Base-by-base conservation (phyloP, 2,113 vertebrate genomes). In the Pardalotus punctatus region DNA sequence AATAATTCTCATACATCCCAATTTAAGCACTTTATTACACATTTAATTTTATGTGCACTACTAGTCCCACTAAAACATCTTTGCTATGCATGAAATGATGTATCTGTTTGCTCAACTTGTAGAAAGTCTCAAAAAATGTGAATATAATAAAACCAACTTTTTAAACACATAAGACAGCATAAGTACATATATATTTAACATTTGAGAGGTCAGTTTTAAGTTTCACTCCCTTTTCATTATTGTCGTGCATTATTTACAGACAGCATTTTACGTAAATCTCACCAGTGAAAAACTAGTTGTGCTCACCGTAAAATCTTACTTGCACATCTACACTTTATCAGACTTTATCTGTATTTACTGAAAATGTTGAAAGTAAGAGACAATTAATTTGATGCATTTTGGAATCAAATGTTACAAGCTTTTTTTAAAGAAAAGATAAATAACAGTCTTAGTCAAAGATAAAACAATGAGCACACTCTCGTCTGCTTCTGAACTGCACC, bases 31-130 rank as follows among this genome's bases (percentile, higher is more conserved):
- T 57, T 84, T 14, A 70, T 53, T 50, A 71, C 38, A 57, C 8
- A 31, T 56, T 76, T 83, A 35, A 43, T 65, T 67, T 81, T 35
- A 71, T 5, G 19, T 45, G 10, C 14, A 35, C 16, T 40, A 19
- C 3, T 11, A 64, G 23, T 64, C 35, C 70, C 70, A 56, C 61
- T 64, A 45, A 33, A 81, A 42, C 5, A 22, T 65, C 40, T 23
- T 73, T n/a, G 28, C 27, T 53, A 36, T 0, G 0, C 14, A 51
- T 14, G 24, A 90, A 74, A 45, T 35, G 4, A 48, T 54, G 5
- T 19, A 33, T 66, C 24, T 65, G 23, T 67, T 54, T 73, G 17
- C 22, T 83, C 6, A 0, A 56, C 24, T 54, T 21, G 14, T 5
- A 69, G 18, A 6, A 92, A 79, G 24, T 29, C 35, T 28, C 43